phyloP scores from a whole-genome alignment of 30 jellyfish, hydroid and myxozoan genomes.

The Aurelia sp. region DNA sequence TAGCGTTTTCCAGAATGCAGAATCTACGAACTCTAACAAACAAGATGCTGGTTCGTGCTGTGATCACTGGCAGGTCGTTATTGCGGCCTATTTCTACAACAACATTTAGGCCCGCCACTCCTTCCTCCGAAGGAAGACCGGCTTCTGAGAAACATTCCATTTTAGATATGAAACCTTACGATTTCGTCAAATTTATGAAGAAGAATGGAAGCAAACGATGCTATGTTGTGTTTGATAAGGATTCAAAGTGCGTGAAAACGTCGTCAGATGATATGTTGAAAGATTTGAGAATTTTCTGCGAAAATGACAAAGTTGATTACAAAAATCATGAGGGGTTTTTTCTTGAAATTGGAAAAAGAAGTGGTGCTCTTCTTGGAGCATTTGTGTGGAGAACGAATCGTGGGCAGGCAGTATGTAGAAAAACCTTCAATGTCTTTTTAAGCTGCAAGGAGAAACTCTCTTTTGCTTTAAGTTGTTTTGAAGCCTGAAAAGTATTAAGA shows the following conservation, averaged over 20 bases:
- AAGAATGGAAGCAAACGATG: slow-evolving; percentile 66
- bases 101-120: too few relatives aligned
- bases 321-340: slow-evolving; percentile 84
- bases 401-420: slow-evolving; percentile 81
- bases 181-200: slow-evolving; percentile 72
- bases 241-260: slow-evolving; percentile 19
- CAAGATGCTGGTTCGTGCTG: neutral
- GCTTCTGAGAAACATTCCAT: too few relatives aligned
- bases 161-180: slow-evolving; percentile 70
- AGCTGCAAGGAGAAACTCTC: too few relatives aligned
- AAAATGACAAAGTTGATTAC: slow-evolving; percentile 63
- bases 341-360: slow-evolving; percentile 80
- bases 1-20: too few relatives aligned
- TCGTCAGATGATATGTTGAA: slow-evolving; percentile 44
- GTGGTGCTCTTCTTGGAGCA: slow-evolving; percentile 89
- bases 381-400: slow-evolving; percentile 92
- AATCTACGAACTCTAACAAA: too few relatives aligned
- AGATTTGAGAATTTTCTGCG: slow-evolving; percentile 58
- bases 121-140: too few relatives aligned
- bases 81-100: neutral
- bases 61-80: neutral
- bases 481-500: too few relatives aligned
- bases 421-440: too few relatives aligned
- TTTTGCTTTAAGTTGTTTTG: too few relatives aligned
- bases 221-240: slow-evolving; percentile 63